Conservation (phyloP, 37 sponge, comb jelly and placozoan genomes). For the Halisarca cf. caerulea region DNA sequence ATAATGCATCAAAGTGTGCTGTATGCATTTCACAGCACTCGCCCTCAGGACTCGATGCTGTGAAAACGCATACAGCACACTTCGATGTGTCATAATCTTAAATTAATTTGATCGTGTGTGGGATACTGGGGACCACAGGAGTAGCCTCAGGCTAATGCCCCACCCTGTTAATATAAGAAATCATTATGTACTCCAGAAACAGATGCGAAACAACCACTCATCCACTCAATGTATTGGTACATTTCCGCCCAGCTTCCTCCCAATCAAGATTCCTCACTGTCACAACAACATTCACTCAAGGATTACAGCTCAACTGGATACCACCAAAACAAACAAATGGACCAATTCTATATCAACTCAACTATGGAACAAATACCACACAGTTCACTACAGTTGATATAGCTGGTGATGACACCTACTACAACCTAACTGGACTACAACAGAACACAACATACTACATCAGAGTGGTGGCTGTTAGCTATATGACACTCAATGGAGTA, state of each 20-base stretch:
- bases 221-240: no score
- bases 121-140: no score
- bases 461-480: slow-evolving; percentile 27
- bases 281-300: slow-evolving; percentile 1
- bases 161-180: no score
- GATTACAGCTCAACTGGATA: slow-evolving; percentile 27
- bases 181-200: no score
- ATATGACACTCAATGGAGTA: neutral
- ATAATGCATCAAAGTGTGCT: no score
- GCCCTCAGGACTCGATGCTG: no score
- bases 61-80: no score
- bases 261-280: slow-evolving; percentile 2
- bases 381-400: slow-evolving; percentile 10
- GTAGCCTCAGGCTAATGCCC: no score
- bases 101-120: no score
- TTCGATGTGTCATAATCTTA: no score
- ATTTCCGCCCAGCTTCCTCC: neutral
- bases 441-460: slow-evolving; percentile 24
- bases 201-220: no score
- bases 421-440: slow-evolving; percentile 25
- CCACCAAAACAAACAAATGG: slow-evolving; percentile 25
- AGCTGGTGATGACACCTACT: slow-evolving; percentile 9
- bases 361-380: slow-evolving; percentile 18
- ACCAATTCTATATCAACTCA: neutral
- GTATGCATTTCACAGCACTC: no score